A percentile compares a stretch with the other conserved stretches of the same genome.
Evolutionary conservation across 2,797 vertebrate genomes (phyloP).

Genomic region (Rallus crepitans): DNA sequence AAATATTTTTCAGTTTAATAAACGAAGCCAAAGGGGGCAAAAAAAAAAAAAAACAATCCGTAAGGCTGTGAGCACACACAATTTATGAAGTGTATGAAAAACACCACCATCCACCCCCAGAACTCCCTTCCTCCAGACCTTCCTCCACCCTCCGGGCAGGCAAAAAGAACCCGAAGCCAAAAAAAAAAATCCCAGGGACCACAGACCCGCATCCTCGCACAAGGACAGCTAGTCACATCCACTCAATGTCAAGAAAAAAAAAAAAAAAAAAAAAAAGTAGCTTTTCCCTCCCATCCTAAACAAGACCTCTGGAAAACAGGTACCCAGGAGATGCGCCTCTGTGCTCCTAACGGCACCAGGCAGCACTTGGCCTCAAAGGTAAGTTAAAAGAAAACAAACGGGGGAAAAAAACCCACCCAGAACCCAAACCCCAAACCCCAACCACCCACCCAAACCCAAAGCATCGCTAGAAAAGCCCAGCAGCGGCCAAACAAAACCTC

Average conservation of each 20-base stretch:
- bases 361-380: not conserved
- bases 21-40: not conserved
- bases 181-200: not conserved
- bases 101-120: not conserved
- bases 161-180: not conserved
- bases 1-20: not conserved
- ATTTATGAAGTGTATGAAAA: not conserved
- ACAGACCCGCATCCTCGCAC: not conserved
- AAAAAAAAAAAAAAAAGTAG: not conserved
- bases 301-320: not conserved
- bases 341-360: not conserved
- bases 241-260: not conserved
- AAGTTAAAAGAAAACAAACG: constrained; percentile 6
- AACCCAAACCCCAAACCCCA: no score
- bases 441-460: no score
- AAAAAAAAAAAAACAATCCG: not conserved
- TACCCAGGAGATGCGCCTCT: constrained; percentile 40
- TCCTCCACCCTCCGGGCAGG: not conserved
- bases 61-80: not conserved
- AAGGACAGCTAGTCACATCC: constrained; percentile 11
- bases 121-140: constrained; percentile 4
- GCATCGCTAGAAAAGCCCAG: not conserved
- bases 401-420: no score
- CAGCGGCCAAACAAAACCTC: not conserved
- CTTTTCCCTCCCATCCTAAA: not conserved